Base-by-base conservation (phyloP, 2,888 invertebrate genomes). In the Caenorhabditis wallacei region DNA sequence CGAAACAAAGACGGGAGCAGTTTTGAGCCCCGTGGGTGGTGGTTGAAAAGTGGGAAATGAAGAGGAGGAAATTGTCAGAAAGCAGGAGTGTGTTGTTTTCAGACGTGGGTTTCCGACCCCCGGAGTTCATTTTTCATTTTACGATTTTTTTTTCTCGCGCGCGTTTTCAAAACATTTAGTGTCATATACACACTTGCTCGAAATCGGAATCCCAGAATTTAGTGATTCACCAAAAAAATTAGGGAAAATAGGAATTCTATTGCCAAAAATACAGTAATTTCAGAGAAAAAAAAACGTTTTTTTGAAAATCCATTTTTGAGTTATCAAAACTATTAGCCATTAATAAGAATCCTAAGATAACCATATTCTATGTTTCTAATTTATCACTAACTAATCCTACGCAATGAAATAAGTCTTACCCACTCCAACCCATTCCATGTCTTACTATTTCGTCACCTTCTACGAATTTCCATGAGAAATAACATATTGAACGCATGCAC, bases 111-210 rank as follows among this genome's bases (percentile, higher is more conserved):
- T 0, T 13, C 64, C 30, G 68, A 61, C 69, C 78, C 75, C 69
- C 69, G 69, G 78, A 78, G 78, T 78, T 78, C 69, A 69, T 78
- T 78, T 78, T 78, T 69, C 78, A 69, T 78, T 78, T 78, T 78
- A 78, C 69, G 76, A 76, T 68, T 68, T 66, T 68, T 66, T 56
- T 68, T 61, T 3, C 30, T 3, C 30, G n/a, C 53, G 37, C 43
- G 59, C 59, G 57, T 69, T 78, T 69, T 30, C 30, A 68, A 66
- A 61, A 69, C 61, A 48, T 61, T 68, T 53, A 76, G 76, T 43
- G 43, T 75, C 40, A 57, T 11, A 57, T 18, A 35, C 7, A 22
- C 7, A 22, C 57, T 18, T 48, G 2, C 18, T 13, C 13, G 40
- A 40, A 18, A 18, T n/a, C n/a, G n/a, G n/a, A n/a, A n/a, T n/a